Conservation (phyloP, 2,888 invertebrate genomes). For the Hydriomena furcata region DNA sequence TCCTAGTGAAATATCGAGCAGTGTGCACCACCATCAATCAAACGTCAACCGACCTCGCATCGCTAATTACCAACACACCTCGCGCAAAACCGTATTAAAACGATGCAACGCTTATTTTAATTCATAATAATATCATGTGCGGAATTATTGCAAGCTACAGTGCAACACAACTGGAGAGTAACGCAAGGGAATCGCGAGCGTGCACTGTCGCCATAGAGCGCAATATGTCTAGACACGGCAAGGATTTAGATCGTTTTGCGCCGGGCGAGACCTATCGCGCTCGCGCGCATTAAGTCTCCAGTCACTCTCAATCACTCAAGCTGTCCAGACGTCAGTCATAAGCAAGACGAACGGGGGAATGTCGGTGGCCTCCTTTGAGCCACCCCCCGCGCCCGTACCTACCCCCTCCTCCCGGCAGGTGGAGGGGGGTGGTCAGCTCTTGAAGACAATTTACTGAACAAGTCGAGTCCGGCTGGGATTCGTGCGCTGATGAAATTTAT, state of each 20-base stretch:
- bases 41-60: conserved; percentile 51
- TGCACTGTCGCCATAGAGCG: conserved; percentile 48
- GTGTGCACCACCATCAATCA: conserved; percentile 50
- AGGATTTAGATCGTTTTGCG: conserved; percentile 49
- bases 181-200: conserved; percentile 40
- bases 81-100: conserved; percentile 62
- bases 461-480: conserved; percentile 70
- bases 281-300: conserved; percentile 79
- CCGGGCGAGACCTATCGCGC: conserved; percentile 55
- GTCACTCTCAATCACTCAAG: conserved; percentile 83
- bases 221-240: conserved; percentile 44
- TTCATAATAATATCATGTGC: conserved; percentile 71
- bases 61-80: conserved; percentile 70
- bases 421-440: conserved; percentile 77
- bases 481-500: conserved; percentile 77
- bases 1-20: conserved; percentile 45
- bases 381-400: conserved; percentile 43
- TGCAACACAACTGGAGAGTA: conserved; percentile 20
- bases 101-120: conserved; percentile 73
- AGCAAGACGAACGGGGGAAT: conserved; percentile 81
- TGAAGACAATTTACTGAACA: conserved; percentile 81
- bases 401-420: conserved; percentile 50
- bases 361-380: conserved; percentile 68
- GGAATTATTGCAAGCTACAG: conserved; percentile 36
- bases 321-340: conserved; percentile 82